Evolutionary conservation across 2,797 vertebrate genomes (phyloP), one percentile per base, ranked within the genome.

Genomic region (Distichodus sexfasciatus): DNA sequence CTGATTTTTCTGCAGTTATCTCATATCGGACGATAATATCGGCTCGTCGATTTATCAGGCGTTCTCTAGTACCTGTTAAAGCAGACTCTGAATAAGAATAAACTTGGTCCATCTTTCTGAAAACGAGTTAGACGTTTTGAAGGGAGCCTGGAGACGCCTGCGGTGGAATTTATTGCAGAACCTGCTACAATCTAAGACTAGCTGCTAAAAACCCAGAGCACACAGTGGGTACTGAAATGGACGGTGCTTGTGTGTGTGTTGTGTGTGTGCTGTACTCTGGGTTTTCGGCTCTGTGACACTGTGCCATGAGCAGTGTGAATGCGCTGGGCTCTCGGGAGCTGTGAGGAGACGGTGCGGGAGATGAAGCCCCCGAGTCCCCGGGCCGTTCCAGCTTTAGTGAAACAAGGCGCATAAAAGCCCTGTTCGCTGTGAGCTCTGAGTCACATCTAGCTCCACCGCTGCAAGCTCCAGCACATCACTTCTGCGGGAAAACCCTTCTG

Each of bases 391-490:
- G 79, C 78, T 85, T 89, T 85, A 85, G 87, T 87, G 85, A 89
- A 88, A 86, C 84, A 87, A 87, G 83, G 83, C 79, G 76, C 81
- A 88, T 89, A 87, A 87, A 89, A 83, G 82, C 82, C 75, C 75
- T 31, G 2, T 9, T 14, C 72, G 79, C 85, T 85, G 79, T 76
- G 76, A 87, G 84, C 82, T 81, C 81, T 83, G 85, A 87, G 82
- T 89, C 86, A 85, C 84, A 83, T 84, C 76, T 26, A 35, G 21
- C 55, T 4, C 9, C 10, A 5, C 6, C 10, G 55, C 55, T 26
- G 55, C 35, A 35, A 35, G 51, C 51, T 19, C 35, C 17, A n/a
- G 28, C 51, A 29, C 55, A 61, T 44, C 53, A 36, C 48, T 69
- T 61, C 40, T 43, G 57, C 58, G 53, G 41, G 35, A 61, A 31